These are phyloP conservation scores for Elephantulus edwardii DNA, from an alignment of 2,113 vertebrate genomes.

Conservation along the genomic window DNA sequence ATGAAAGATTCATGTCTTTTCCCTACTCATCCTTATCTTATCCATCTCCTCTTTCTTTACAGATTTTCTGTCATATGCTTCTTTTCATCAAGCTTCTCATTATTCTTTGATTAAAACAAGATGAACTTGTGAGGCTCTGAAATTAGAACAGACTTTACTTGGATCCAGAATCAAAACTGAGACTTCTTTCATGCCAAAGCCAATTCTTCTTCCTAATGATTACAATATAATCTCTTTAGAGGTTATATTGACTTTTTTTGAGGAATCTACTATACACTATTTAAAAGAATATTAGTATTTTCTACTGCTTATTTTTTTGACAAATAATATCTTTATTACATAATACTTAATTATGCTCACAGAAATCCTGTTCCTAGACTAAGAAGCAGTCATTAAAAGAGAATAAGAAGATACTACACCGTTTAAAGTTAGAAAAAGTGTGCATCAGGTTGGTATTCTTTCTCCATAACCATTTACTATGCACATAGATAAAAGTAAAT, in stretches of 20 bases:
- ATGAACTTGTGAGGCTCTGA: neutral
- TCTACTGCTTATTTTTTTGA: neutral
- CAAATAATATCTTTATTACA: neutral
- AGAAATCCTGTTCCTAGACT: too few species aligned
- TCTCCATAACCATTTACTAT: too few species aligned
- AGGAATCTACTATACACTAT: neutral
- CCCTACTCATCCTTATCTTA: accelerated
- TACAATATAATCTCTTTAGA: too few species aligned
- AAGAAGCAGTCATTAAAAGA: too few species aligned
- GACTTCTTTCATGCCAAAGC: neutral
- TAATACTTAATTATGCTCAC: too few species aligned
- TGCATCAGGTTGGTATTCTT: too few species aligned
- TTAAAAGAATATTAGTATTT: neutral
- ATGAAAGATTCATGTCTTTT: neutral
- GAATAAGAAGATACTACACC: too few species aligned
- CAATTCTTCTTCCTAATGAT: too few species aligned
- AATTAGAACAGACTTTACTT: neutral
- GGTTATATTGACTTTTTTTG: neutral
- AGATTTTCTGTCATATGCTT: neutral
- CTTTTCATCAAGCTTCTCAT: neutral
- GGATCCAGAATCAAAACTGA: neutral
- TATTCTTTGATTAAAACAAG: neutral
- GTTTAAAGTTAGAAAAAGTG: too few species aligned
- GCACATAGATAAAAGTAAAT: too few species aligned
- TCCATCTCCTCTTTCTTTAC: neutral